Base-by-base conservation (phyloP, 2,888 invertebrate species). In the Hirtodrosophila alboralis region DNA sequence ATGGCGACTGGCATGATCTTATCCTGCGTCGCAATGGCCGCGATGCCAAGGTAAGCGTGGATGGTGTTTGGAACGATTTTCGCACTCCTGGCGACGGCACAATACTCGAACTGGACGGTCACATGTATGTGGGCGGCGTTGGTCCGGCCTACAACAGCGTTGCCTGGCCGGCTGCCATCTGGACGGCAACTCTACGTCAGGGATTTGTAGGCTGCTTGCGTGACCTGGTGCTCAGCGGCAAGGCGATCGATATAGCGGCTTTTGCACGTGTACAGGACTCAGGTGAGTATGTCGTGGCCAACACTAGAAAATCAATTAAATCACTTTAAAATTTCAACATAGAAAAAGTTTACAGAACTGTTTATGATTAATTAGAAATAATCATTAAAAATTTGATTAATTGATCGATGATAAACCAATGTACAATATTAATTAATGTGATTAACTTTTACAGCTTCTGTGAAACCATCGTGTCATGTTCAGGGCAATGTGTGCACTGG, bases 131-230 rank as follows among this genome's bases (percentile, higher is more conserved):
- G 21, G 98, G 98, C 0, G 97, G 97, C 1, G 92, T 97, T 9
- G 96, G 96, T 0, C 94, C 95, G 0, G 94, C 95, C 23, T 96
- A 96, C 88, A 94, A 95, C 1, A 94, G 94, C 16, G 92, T 94
- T 5, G 93, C 94, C 34, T 93, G 96, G 45, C 97, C 98, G 0
- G 93, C 96, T 1, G 96, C 95, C 12, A 91, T 98, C 59, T 98
- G 98, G 98, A 96, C 97, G 0, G 97, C 96, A 0, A 95, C 96
- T 5, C 91, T 98, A 48, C 93, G 96, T 56, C 95, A 96, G 85
- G 98, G 98, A 14, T 98, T 96, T 89, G 97, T 98, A 5, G 98
- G 98, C 1, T 98, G 98, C 89, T 93, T 98, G 87, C 93, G 97
- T 71, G 97, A 98, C 89, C 92, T 98, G 80, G 94, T 95, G 72